phyloP scores from a whole-genome alignment of 2,797 vertebrate species.

The Menidia menidia region DNA sequence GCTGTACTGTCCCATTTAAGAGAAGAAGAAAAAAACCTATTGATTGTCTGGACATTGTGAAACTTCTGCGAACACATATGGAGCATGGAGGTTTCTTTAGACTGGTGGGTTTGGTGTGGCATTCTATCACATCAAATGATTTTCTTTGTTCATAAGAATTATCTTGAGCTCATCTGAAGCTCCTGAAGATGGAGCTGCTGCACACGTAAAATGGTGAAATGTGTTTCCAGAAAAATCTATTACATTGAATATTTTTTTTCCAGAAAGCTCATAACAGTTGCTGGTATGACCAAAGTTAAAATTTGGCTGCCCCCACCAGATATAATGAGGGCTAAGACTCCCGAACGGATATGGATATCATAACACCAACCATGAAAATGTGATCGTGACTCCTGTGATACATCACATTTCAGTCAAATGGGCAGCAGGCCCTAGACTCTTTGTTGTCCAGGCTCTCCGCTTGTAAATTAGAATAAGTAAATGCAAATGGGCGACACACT shows the following conservation, averaged over 20 bases:
- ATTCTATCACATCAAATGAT: not conserved
- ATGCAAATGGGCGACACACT: not conserved
- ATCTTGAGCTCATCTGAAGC: not conserved
- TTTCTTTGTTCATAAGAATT: not conserved
- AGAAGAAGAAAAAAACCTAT: too few species aligned
- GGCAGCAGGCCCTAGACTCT: not conserved
- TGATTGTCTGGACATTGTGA: too few species aligned
- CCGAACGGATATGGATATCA: not conserved
- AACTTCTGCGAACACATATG: too few species aligned
- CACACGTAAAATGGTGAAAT: not conserved
- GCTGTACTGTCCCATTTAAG: too few species aligned
- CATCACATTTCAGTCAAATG: not conserved
- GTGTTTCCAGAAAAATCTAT: not conserved
- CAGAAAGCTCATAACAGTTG: not conserved
- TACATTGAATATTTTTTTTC: not conserved
- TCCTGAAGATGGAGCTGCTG: not conserved
- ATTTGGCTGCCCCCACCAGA: not conserved
- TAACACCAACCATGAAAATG: not conserved
- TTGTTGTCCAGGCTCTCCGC: too few species aligned
- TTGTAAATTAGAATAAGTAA: not conserved
- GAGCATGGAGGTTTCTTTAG: too few species aligned
- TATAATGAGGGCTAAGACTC: not conserved
- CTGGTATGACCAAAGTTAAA: not conserved
- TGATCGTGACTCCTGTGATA: not conserved
- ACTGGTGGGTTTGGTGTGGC: not conserved